Evolutionary conservation across 2,797 vertebrate species (phyloP).

Genomic region (Silurus aristotelis): DNA sequence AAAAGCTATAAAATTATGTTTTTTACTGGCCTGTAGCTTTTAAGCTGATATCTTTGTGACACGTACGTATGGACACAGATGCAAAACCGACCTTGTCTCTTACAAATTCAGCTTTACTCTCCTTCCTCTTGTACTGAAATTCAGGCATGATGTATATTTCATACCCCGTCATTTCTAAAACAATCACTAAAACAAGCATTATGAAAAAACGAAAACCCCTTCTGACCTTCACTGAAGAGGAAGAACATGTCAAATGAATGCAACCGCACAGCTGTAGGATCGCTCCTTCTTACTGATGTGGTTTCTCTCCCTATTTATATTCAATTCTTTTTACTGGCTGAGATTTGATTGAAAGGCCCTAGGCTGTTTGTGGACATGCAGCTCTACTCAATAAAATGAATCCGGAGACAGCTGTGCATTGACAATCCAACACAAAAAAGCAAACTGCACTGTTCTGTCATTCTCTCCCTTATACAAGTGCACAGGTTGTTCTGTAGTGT

Average conservation of each 20-base stretch:
- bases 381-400: slow-evolving; percentile 49
- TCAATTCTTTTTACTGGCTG: slow-evolving; percentile 49
- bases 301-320: slow-evolving; percentile 45
- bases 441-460: slow-evolving; percentile 14
- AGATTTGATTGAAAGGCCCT: slow-evolving; percentile 57
- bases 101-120: slow-evolving; percentile 38
- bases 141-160: slow-evolving; percentile 47
- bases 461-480: slow-evolving; percentile 5
- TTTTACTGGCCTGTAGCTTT: slow-evolving; percentile 49
- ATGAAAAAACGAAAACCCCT: slow-evolving; percentile 21
- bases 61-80: slow-evolving; percentile 36
- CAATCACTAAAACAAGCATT: slow-evolving; percentile 33
- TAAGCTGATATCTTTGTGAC: slow-evolving; percentile 49
- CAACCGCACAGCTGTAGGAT: slow-evolving; percentile 42
- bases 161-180: slow-evolving; percentile 50
- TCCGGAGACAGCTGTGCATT: slow-evolving; percentile 36
- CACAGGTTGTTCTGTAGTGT: not conserved
- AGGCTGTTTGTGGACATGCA: slow-evolving; percentile 54
- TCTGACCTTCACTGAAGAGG: slow-evolving; percentile 18
- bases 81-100: slow-evolving; percentile 4
- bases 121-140: slow-evolving; percentile 47
- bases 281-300: slow-evolving; percentile 25
- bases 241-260: slow-evolving; percentile 48
- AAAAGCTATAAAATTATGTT: slow-evolving; percentile 29
- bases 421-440: slow-evolving; percentile 26